A percentile compares a stretch with the other conserved stretches of the same genome.
Evolutionary conservation across 2,888 invertebrate genomes (phyloP).

Genomic region (Archips xylosteana): DNA sequence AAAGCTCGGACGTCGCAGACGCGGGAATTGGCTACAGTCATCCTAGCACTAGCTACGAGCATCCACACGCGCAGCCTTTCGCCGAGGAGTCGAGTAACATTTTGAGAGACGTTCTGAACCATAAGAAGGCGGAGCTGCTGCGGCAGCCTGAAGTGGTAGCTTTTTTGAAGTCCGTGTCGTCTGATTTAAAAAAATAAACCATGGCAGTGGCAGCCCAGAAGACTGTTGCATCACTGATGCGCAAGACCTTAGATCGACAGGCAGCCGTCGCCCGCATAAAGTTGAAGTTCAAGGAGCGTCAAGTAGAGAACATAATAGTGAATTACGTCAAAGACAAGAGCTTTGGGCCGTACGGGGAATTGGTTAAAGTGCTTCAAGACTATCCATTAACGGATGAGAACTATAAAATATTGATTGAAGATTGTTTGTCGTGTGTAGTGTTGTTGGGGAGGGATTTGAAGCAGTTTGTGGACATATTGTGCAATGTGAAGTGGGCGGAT

Average conservation of each 20-base stretch:
- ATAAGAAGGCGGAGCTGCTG: slow-evolving; percentile 78
- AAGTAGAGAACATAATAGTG: slow-evolving; percentile 76
- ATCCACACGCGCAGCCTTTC: slow-evolving; percentile 55
- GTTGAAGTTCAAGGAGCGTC: slow-evolving; percentile 72
- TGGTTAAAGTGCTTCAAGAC: slow-evolving; percentile 77
- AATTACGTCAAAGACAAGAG: slow-evolving; percentile 70
- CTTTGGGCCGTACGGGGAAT: slow-evolving; percentile 73
- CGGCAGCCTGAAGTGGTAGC: slow-evolving; percentile 79
- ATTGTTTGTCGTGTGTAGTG: slow-evolving; percentile 73
- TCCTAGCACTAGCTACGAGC: slow-evolving; percentile 75
- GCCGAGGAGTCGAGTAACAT: slow-evolving; percentile 75
- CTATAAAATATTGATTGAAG: slow-evolving; percentile 71
- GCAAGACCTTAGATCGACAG: slow-evolving; percentile 74
- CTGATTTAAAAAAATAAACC: slow-evolving; percentile 72
- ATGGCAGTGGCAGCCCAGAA: slow-evolving; percentile 77
- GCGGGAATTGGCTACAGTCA: slow-evolving; percentile 64
- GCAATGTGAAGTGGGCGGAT: slow-evolving; percentile 71
- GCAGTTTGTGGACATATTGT: slow-evolving; percentile 71
- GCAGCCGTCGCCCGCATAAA: slow-evolving; percentile 70
- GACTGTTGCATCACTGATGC: slow-evolving; percentile 76
- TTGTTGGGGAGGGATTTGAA: slow-evolving; percentile 70
- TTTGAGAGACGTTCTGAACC: slow-evolving; percentile 76
- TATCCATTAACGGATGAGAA: slow-evolving; percentile 75
- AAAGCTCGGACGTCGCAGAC: slow-evolving; percentile 67
- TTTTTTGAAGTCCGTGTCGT: slow-evolving; percentile 72